These are phyloP conservation scores for Tupaia chinensis DNA, from an alignment of 2,113 vertebrate species.

Conservation along the genomic window DNA sequence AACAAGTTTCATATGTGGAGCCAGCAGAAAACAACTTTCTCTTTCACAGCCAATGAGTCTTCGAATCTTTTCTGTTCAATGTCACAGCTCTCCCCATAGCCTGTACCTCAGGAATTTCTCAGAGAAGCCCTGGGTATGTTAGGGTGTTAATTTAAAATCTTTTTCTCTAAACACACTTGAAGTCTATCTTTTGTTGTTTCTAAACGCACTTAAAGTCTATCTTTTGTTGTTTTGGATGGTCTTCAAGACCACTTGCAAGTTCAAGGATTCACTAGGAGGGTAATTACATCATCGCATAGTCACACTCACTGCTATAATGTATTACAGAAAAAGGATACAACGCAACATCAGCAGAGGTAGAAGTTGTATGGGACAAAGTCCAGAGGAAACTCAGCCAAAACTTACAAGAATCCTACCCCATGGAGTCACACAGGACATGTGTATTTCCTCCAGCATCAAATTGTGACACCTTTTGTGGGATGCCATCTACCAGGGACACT, in stretches of 20 bases:
- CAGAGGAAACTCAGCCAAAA: not conserved
- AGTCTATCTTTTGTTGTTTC: not conserved
- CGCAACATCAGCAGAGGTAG: not conserved
- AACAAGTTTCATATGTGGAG: not conserved
- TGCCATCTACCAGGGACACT: not conserved
- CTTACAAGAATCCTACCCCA: not conserved
- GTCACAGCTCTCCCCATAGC: not conserved
- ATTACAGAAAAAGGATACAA: not conserved
- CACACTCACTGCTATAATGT: not conserved
- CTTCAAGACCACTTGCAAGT: not conserved
- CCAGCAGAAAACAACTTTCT: not conserved
- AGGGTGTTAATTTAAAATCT: not conserved
- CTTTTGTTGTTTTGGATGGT: not conserved
- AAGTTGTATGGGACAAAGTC: not conserved
- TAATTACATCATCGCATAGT: not conserved
- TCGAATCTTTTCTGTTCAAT: not conserved
- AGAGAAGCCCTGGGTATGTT: not conserved
- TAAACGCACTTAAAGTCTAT: not conserved
- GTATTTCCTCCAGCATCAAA: not conserved
- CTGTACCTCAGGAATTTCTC: not conserved
- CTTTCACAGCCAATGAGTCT: not conserved
- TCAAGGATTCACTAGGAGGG: not conserved
- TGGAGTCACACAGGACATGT: not conserved
- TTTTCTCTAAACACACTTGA: not conserved
- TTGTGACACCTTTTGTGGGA: not conserved